Evolutionary conservation across 2,113 vertebrate genomes (phyloP).

Genomic region (Piaya cayana): DNA sequence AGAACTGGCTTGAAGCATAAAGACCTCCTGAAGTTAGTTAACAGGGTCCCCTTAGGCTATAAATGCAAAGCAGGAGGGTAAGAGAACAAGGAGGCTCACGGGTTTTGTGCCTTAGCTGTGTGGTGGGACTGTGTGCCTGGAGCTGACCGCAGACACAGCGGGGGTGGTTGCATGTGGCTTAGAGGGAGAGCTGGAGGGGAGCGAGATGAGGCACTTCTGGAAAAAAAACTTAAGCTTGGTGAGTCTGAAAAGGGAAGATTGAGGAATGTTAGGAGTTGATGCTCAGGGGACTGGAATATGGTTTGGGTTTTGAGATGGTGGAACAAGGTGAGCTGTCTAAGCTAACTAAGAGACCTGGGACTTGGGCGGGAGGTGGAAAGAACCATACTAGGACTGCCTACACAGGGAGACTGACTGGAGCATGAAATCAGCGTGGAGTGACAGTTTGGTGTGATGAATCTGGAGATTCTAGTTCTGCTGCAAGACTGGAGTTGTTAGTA

Average conservation of each 20-base stretch:
- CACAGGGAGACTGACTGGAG: background rate
- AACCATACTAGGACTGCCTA: background rate
- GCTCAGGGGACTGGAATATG: background rate
- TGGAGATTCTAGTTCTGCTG: background rate
- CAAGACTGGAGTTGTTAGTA: background rate
- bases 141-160: background rate
- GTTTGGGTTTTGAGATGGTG: background rate
- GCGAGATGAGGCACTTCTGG: background rate
- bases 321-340: background rate
- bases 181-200: background rate
- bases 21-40: background rate
- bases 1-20: background rate
- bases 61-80: background rate
- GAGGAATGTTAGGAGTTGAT: background rate
- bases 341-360: background rate
- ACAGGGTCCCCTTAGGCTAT: background rate
- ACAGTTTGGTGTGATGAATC: background rate
- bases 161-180: background rate
- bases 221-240: background rate
- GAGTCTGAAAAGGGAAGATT: background rate
- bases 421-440: background rate
- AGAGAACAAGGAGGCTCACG: background rate
- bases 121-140: background rate
- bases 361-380: background rate
- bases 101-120: rapidly evolving